These are phyloP conservation scores for Aleiodes alternator DNA, from an alignment of 2,888 invertebrate genomes.

Conservation along the genomic window DNA sequence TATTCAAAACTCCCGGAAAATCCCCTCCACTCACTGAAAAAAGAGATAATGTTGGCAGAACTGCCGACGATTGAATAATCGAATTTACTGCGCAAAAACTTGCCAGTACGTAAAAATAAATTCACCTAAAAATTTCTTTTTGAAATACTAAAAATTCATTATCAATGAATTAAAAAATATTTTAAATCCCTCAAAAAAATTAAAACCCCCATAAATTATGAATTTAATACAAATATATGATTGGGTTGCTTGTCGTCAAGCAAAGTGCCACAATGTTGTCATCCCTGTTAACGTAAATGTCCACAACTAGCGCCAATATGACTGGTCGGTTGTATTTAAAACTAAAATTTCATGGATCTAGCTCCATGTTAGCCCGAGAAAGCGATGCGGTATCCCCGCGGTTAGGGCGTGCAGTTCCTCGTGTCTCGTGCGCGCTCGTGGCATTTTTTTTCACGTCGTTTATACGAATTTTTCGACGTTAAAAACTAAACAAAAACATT, in stretches of 20 bases:
- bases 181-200: not conserved
- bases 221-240: slow-evolving; percentile 11
- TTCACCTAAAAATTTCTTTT: too few relatives aligned
- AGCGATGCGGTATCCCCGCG: slow-evolving; percentile 74
- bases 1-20: slow-evolving; percentile 38
- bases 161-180: too few relatives aligned
- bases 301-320: slow-evolving; percentile 52
- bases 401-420: slow-evolving; percentile 72
- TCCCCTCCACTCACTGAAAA: not conserved
- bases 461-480: slow-evolving; percentile 2
- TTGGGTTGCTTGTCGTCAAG: slow-evolving; percentile 59
- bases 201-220: not conserved
- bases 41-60: slow-evolving; percentile 42
- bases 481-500: slow-evolving; percentile 13
- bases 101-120: not conserved
- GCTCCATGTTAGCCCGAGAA: slow-evolving; percentile 73
- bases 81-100: slow-evolving; percentile 32
- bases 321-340: slow-evolving; percentile 60
- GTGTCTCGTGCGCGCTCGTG: slow-evolving; percentile 64
- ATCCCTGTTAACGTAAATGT: slow-evolving; percentile 36
- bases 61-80: slow-evolving; percentile 45
- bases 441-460: slow-evolving; percentile 53
- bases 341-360: slow-evolving; percentile 68
- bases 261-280: slow-evolving; percentile 53
- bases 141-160: too few relatives aligned